These are phyloP conservation scores for Stercorarius parasiticus DNA, from an alignment of 2,113 vertebrate species.

Conservation along the genomic window DNA sequence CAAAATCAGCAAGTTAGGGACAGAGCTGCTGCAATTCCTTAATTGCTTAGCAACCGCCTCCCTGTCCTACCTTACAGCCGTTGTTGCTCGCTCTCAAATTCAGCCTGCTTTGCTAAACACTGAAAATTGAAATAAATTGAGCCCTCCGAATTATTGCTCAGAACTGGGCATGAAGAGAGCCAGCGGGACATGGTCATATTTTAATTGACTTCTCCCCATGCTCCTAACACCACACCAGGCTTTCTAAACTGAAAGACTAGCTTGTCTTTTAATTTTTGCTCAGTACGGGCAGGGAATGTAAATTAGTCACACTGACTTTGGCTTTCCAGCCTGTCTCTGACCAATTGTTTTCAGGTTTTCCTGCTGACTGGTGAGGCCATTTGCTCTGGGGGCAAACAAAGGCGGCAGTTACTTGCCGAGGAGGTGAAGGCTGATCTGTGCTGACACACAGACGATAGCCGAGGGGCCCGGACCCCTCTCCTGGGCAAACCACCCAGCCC, in stretches of 20 bases:
- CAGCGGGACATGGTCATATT: neutral
- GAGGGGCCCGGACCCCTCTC: neutral
- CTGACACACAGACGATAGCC: neutral
- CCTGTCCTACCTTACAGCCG: neutral
- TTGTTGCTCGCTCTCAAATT: neutral
- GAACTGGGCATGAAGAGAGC: neutral
- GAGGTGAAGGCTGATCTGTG: conserved; percentile 45
- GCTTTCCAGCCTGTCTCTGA: conserved; percentile 33
- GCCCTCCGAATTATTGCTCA: neutral
- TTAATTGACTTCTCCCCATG: conserved; percentile 16
- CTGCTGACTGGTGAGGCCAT: conserved; percentile 10
- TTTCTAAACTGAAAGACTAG: neutral
- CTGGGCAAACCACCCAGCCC: neutral
- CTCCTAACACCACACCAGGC: neutral
- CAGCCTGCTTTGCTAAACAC: neutral
- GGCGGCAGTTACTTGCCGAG: conserved; percentile 27
- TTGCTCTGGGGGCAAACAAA: conserved; percentile 26
- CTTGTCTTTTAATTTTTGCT: neutral
- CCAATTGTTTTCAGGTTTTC: conserved; percentile 54
- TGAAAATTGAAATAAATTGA: neutral
- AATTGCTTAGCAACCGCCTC: conserved; percentile 59
- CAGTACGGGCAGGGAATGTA: conserved; percentile 21
- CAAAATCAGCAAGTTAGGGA: conserved; percentile 28
- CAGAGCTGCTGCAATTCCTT: neutral
- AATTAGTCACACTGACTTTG: conserved; percentile 43